Evolutionary conservation across 2,797 vertebrate species (phyloP).

Genomic region (Fringilla coelebs): DNA sequence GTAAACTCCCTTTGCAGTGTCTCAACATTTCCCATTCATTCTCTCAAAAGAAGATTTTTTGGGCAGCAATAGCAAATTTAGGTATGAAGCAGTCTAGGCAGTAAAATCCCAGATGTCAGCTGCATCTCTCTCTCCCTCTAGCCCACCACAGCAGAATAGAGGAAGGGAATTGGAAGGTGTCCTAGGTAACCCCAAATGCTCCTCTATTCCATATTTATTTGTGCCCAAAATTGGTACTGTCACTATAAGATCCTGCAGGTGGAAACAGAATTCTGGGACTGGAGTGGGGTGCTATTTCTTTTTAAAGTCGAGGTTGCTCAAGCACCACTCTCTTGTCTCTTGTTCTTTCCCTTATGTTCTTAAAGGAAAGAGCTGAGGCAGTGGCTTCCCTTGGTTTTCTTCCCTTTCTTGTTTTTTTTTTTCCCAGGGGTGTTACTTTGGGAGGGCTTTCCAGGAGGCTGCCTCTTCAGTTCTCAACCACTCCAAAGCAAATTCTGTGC

Average conservation of each 20-base stretch:
- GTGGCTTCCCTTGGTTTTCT: neutral
- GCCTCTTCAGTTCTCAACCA: neutral
- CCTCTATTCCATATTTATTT: neutral
- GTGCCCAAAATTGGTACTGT: neutral
- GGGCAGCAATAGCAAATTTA: neutral
- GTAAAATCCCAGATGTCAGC: neutral
- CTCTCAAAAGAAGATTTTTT: neutral
- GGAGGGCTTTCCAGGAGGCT: neutral
- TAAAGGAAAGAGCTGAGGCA: neutral
- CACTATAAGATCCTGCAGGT: neutral
- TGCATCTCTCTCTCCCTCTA: neutral
- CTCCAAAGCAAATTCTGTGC: rapidly evolving
- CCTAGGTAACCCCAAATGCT: neutral
- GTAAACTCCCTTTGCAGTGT: neutral
- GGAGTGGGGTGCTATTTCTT: neutral
- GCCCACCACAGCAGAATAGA: neutral
- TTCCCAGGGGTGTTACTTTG: rapidly evolving
- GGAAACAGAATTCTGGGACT: neutral
- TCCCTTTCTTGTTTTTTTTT: rapidly evolving
- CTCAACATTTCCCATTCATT: neutral
- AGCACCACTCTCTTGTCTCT: neutral
- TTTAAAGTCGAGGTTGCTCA: rapidly evolving
- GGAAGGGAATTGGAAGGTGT: neutral
- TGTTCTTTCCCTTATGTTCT: neutral
- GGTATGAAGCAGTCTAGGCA: neutral